phyloP scores from a whole-genome alignment of 2,888 invertebrate genomes.

The Lasioglossum malachurum region DNA sequence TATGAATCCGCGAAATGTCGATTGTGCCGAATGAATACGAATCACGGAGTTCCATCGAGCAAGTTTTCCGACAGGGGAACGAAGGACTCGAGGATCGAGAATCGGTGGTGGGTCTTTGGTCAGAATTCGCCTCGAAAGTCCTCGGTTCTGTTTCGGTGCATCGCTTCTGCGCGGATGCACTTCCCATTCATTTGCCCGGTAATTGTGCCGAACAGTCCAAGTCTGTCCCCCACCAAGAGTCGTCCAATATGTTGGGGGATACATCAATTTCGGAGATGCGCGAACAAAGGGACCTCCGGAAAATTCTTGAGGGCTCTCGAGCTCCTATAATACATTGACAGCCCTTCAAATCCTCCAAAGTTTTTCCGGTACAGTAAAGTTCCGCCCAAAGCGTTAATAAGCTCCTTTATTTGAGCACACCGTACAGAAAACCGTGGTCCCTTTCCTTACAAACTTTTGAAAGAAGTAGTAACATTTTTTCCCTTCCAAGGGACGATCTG shows the following conservation, averaged over 20 bases:
- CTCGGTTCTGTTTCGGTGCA: slow-evolving; percentile 26
- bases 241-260: not conserved
- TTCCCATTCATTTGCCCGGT: slow-evolving; percentile 24
- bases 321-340: not conserved
- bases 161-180: slow-evolving; percentile 23
- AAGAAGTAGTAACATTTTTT: not conserved
- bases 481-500: not conserved
- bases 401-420: too few relatives aligned
- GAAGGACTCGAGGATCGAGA: not conserved
- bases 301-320: not conserved
- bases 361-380: too few relatives aligned
- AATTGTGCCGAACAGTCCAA: slow-evolving; percentile 7
- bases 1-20: slow-evolving; percentile 39
- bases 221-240: not conserved
- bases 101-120: not conserved
- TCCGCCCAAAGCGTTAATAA: too few relatives aligned
- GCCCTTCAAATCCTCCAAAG: not conserved
- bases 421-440: too few relatives aligned
- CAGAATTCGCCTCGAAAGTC: slow-evolving; percentile 48
- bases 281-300: not conserved
- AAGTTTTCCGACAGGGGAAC: slow-evolving; percentile 17
- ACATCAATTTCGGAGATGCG: not conserved
- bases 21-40: slow-evolving; percentile 36
- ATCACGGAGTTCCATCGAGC: slow-evolving; percentile 30
- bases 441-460: not conserved